Conservation (phyloP, 2,113 vertebrate species). For the Lamprologus speciosus region DNA sequence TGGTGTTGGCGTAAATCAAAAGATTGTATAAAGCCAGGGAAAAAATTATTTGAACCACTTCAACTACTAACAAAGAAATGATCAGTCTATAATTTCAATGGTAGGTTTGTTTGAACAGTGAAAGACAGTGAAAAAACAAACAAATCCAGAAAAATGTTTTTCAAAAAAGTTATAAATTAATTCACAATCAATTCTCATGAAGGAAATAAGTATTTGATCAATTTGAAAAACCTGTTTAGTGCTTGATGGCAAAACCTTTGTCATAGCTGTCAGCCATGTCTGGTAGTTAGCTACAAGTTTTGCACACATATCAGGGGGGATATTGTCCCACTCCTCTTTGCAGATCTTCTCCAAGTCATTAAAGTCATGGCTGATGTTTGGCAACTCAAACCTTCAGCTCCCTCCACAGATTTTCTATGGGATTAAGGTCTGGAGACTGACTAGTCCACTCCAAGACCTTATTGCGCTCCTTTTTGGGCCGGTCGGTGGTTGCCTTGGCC, state of each 20-base stretch:
- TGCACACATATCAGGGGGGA: neutral
- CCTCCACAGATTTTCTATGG: neutral
- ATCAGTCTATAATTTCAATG: neutral
- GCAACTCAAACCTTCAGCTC: neutral
- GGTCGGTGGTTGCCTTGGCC: neutral
- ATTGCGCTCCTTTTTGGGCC: fast-evolving
- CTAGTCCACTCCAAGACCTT: neutral
- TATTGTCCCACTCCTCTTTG: neutral
- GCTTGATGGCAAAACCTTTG: neutral
- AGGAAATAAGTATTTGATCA: neutral
- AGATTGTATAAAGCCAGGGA: neutral
- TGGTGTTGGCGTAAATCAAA: neutral
- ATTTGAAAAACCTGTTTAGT: neutral
- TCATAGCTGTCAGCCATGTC: neutral
- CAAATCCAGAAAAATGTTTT: neutral
- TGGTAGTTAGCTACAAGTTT: neutral
- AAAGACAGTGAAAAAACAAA: neutral
- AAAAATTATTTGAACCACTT: neutral
- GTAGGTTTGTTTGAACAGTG: neutral
- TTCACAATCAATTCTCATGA: neutral
- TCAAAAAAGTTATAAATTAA: neutral
- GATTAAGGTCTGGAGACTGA: neutral
- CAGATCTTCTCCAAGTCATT: neutral
- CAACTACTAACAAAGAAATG: neutral
- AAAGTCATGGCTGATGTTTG: neutral